Evolutionary conservation across 2,797 vertebrate species (phyloP).

Genomic region (Sylvia borin): DNA sequence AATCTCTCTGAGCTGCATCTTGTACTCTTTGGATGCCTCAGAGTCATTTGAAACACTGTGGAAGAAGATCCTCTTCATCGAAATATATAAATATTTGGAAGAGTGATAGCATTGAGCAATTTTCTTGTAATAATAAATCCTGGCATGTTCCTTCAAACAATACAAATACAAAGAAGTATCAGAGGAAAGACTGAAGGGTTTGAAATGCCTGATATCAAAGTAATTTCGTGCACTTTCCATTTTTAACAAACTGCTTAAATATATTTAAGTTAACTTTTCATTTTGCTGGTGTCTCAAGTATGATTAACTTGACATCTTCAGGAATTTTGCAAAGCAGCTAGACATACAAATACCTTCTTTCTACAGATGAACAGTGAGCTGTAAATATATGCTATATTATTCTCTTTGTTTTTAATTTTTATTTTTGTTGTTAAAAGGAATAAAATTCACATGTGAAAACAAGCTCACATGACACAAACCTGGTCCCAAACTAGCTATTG

Average conservation of each 20-base stretch:
- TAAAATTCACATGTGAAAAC: not conserved
- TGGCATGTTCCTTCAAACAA: not conserved
- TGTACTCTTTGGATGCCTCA: not conserved
- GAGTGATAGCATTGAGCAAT: not conserved
- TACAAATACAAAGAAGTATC: not conserved
- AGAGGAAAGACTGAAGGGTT: not conserved
- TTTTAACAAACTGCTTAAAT: not conserved
- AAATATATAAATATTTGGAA: not conserved
- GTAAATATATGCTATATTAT: not conserved
- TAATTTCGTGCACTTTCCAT: not conserved
- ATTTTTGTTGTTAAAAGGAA: not conserved
- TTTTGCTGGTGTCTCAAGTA: not conserved
- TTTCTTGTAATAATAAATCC: not conserved
- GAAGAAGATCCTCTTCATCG: not conserved
- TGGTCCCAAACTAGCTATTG: not conserved
- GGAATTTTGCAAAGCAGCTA: not conserved
- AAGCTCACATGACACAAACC: not conserved
- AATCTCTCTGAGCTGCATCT: not conserved
- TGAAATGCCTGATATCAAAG: not conserved
- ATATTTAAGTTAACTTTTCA: not conserved
- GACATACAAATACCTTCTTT: not conserved
- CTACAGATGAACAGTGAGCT: not conserved
- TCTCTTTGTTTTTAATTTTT: not conserved
- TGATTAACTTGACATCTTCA: not conserved
- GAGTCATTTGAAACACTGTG: not conserved